phyloP scores from a whole-genome alignment of 2,113 vertebrate species.

The Oncorhynchus kisutch region DNA sequence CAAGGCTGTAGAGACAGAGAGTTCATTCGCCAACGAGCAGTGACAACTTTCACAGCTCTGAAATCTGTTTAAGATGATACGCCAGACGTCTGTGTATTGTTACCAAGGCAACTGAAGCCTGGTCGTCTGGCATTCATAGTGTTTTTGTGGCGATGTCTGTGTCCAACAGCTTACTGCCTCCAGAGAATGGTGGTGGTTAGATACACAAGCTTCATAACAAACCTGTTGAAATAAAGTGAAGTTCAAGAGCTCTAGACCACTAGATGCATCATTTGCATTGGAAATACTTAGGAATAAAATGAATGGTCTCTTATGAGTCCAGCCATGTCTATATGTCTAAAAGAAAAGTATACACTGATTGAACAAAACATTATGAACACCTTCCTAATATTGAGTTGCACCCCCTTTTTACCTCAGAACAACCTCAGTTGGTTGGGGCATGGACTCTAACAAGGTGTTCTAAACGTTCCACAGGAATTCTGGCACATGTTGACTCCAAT shows the following conservation, averaged over 20 bases:
- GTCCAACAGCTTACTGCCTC: neutral
- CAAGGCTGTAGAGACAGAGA: neutral
- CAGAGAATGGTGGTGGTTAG: neutral
- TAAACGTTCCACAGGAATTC: too few relatives aligned
- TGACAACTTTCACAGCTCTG: neutral
- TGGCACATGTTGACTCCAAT: too few relatives aligned
- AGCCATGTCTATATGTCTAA: too few relatives aligned
- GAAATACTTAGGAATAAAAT: too few relatives aligned
- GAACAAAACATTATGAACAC: too few relatives aligned
- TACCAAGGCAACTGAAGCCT: constrained; percentile 10
- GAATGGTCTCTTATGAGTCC: too few relatives aligned
- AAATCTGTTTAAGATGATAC: neutral
- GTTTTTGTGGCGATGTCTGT: neutral
- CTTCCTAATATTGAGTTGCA: too few relatives aligned
- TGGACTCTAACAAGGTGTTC: too few relatives aligned
- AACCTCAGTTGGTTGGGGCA: too few relatives aligned
- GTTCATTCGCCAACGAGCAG: neutral
- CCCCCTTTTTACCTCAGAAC: too few relatives aligned
- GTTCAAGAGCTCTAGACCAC: neutral
- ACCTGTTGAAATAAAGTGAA: neutral
- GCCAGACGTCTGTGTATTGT: constrained; percentile 18
- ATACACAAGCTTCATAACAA: neutral
- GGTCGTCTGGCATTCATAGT: neutral
- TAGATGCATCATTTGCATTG: too few relatives aligned
- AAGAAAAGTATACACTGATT: too few relatives aligned